Percentiles rank a stretch among this genome's conserved stretches.
These are phyloP conservation scores for Petrophora chlorosata DNA, from an alignment of 2,888 invertebrate species.

Conservation along the genomic window DNA sequence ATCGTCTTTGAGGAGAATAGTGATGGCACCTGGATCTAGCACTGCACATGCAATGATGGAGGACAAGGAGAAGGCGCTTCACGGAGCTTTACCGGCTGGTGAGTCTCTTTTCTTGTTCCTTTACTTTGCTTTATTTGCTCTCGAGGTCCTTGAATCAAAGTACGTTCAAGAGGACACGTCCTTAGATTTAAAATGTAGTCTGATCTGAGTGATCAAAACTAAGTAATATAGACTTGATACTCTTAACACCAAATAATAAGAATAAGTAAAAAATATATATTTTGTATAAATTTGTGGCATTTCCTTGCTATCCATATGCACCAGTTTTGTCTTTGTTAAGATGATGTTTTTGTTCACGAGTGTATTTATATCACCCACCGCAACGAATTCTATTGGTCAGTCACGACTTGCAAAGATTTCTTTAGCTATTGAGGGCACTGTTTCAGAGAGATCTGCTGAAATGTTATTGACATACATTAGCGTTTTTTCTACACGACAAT, in stretches of 20 bases:
- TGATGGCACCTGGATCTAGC: conserved; percentile 84
- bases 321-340: conserved; percentile 9
- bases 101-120: conserved; percentile 37
- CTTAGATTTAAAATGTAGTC: no score
- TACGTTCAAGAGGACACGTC: no score
- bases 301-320: no score
- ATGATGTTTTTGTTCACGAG: conserved; percentile 20
- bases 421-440: conserved; percentile 34
- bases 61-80: conserved; percentile 77
- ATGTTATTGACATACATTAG: conserved; percentile 49
- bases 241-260: no score
- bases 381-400: conserved; percentile 27
- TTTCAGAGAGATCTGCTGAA: conserved; percentile 40
- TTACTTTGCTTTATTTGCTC: conserved; percentile 17
- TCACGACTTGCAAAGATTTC: conserved; percentile 40
- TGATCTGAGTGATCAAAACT: no score
- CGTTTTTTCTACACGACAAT: conserved; percentile 7
- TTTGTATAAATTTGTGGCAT: no score
- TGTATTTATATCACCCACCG: conserved; percentile 21
- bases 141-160: conserved; percentile 13
- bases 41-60: conserved; percentile 82
- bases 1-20: conserved; percentile 75
- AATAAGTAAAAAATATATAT: no score
- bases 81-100: conserved; percentile 65
- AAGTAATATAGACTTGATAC: no score